Evolutionary conservation across 2,797 vertebrate genomes (phyloP).

Genomic region (Gobio occitaniae): DNA sequence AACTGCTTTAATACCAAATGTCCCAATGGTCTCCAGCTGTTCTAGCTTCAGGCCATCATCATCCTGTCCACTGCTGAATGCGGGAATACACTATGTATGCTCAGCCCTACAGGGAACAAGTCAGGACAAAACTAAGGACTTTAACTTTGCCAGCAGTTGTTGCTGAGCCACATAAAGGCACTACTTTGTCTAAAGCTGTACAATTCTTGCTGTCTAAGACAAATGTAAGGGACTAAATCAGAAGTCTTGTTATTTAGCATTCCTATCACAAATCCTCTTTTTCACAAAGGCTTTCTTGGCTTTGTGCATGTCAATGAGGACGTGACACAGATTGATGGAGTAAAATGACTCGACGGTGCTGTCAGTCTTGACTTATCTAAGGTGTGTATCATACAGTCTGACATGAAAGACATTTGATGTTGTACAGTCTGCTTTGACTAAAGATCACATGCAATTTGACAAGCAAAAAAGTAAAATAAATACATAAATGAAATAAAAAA

Average conservation of each 20-base stretch:
- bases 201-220: neutral
- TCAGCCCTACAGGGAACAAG: neutral
- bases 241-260: neutral
- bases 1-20: constrained; percentile 12
- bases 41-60: constrained; percentile 32
- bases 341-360: neutral
- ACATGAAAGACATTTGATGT: neutral
- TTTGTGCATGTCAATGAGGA: neutral
- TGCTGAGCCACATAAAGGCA: neutral
- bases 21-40: constrained; percentile 11
- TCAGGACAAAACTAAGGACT: neutral
- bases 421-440: neutral
- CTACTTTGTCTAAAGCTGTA: neutral
- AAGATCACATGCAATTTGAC: neutral
- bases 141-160: neutral
- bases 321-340: neutral
- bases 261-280: neutral
- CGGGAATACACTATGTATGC: neutral
- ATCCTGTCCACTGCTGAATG: constrained; percentile 16
- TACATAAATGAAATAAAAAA: neutral
- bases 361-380: neutral
- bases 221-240: neutral
- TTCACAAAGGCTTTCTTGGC: neutral
- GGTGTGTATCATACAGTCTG: neutral
- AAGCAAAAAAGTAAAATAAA: neutral